Evolutionary conservation across 2,797 vertebrate genomes (phyloP).

Genomic region (Champsocephalus esox): DNA sequence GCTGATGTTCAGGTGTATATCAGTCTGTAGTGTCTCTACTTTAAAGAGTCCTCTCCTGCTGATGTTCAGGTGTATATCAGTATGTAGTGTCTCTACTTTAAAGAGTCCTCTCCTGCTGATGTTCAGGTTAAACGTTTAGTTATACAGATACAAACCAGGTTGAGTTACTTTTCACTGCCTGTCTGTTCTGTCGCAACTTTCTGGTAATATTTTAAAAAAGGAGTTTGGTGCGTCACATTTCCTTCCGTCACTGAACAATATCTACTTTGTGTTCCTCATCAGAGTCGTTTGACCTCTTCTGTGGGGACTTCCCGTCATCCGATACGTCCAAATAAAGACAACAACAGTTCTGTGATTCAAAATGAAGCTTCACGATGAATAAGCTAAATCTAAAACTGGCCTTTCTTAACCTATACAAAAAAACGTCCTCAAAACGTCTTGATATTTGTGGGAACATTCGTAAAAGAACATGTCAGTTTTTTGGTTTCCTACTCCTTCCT

Average conservation of each 20-base stretch:
- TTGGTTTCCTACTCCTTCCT: too few relatives aligned
- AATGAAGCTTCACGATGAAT: slow-evolving; percentile 37
- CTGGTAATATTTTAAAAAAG: too few relatives aligned
- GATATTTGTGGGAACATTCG: neutral
- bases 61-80: too few relatives aligned
- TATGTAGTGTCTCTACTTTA: too few relatives aligned
- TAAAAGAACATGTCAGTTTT: neutral
- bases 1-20: too few relatives aligned
- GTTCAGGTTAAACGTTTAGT: too few relatives aligned
- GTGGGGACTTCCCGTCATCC: neutral
- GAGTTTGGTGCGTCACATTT: slow-evolving; percentile 46
- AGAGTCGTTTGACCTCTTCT: slow-evolving; percentile 6
- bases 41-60: too few relatives aligned
- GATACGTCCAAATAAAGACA: neutral
- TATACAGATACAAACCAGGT: too few relatives aligned
- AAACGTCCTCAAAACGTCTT: neutral
- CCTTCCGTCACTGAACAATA: slow-evolving; percentile 49
- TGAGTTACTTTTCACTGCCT: too few relatives aligned
- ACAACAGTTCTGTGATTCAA: slow-evolving; percentile 33
- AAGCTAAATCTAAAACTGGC: slow-evolving; percentile 20
- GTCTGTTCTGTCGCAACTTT: too few relatives aligned
- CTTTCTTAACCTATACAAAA: neutral
- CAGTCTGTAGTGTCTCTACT: too few relatives aligned
- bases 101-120: too few relatives aligned
- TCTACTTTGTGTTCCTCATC: slow-evolving; percentile 15